phyloP scores from a whole-genome alignment of 2,888 invertebrate genomes.

The Dryocosmus kuriphilus region DNA sequence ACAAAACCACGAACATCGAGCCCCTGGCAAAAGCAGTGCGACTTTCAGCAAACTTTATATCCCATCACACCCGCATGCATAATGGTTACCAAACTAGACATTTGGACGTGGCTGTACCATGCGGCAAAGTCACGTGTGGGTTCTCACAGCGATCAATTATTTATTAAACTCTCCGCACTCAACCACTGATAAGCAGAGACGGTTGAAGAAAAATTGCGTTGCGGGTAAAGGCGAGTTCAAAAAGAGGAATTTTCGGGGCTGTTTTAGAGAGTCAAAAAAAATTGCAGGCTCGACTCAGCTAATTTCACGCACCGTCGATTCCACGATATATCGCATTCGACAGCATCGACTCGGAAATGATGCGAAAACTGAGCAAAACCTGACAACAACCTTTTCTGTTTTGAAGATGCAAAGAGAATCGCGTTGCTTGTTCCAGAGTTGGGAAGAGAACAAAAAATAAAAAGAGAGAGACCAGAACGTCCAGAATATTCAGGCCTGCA shows the following conservation, averaged over 20 bases:
- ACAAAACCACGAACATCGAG: not conserved
- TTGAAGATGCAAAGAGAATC: not conserved
- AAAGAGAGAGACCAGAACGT: not conserved
- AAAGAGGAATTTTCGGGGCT: not conserved
- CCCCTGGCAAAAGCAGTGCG: not conserved
- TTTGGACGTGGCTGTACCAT: slow-evolving; percentile 46
- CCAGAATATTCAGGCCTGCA: slow-evolving; percentile 15
- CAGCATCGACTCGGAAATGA: slow-evolving; percentile 21
- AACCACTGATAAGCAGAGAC: not conserved
- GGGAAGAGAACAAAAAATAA: not conserved
- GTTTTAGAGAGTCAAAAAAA: not conserved
- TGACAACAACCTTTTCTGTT: not conserved
- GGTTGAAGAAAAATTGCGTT: not conserved
- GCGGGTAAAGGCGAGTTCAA: not conserved
- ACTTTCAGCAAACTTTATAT: not conserved
- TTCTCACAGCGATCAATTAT: slow-evolving; percentile 43
- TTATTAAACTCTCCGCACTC: slow-evolving; percentile 26
- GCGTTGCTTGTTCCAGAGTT: not conserved
- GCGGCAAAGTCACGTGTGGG: slow-evolving; percentile 48
- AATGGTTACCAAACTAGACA: slow-evolving; percentile 39
- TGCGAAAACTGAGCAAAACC: not conserved
- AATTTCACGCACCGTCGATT: slow-evolving; percentile 11
- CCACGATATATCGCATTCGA: slow-evolving; percentile 22
- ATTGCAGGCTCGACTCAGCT: not conserved
- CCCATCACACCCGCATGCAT: slow-evolving; percentile 11